phyloP scores from a whole-genome alignment of 2,113 vertebrate species.

The Oreotrochilus melanogaster region DNA sequence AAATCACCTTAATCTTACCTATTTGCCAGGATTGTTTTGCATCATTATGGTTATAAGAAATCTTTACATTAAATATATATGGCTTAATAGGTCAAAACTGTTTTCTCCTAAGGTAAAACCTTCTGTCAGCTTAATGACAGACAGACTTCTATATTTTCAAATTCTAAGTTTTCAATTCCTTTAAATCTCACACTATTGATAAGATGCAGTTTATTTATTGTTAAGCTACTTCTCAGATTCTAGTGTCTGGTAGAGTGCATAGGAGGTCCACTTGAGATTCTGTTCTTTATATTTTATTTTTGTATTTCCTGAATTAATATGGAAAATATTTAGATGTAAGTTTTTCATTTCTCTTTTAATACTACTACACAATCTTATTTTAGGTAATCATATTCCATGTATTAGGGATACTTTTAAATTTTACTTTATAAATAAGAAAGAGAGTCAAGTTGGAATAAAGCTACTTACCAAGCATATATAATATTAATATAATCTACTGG shows the following conservation, averaged over 20 bases:
- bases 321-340: background rate
- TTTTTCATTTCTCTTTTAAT: background rate
- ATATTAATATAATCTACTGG: background rate
- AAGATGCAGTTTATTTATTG: background rate
- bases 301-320: background rate
- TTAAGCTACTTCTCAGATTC: background rate
- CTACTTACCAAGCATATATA: background rate
- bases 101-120: background rate
- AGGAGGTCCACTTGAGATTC: background rate
- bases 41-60: background rate
- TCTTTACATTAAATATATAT: background rate
- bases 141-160: background rate
- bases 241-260: background rate
- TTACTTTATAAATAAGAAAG: background rate
- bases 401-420: background rate
- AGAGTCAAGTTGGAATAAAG: background rate
- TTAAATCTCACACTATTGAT: background rate
- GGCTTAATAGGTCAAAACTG: background rate
- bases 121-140: background rate
- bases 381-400: background rate
- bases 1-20: background rate
- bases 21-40: background rate
- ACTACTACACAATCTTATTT: background rate
- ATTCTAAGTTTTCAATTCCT: background rate
- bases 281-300: background rate